Evolutionary conservation across 64 coral and sea anemone genomes (phyloP), one percentile per base, ranked within the genome.

Genomic region (Acropora tenuis): DNA sequence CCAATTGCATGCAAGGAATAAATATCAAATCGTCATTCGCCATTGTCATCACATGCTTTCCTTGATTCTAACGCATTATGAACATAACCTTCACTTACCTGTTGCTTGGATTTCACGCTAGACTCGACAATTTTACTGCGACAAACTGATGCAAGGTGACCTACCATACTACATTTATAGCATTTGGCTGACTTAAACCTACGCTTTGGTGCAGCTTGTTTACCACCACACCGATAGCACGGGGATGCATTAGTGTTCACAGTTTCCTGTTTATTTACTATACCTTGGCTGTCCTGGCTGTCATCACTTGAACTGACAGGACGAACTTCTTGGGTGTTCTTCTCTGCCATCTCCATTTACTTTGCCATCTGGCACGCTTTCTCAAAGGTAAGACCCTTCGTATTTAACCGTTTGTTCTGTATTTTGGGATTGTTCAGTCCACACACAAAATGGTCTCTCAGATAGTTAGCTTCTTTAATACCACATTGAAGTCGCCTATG

Each of bases 321-420:
- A 55, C 50, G 50, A 55, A 55, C 3, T 8, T 55, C 50, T n/a
- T n/a, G n/a, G n/a, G n/a, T n/a, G n/a, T n/a, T n/a, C n/a, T n/a
- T n/a, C n/a, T n/a, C n/a, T n/a, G 50, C 3, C 50, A 55, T 55
- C 50, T 55, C 50, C 50, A 55, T 55, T 55, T 3, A 55, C 50
- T 55, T 55, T 55, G 50, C 50, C 3, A 55, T 55, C 50, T 55
- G 50, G 50, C 50, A 55, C 3, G 50, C 50, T n/a, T n/a, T n/a
- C n/a, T n/a, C n/a, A n/a, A n/a, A n/a, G n/a, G n/a, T n/a, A n/a
- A n/a, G n/a, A n/a, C 79, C 77, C 50, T 88, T 65, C 15, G 84
- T 93, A 63, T 93, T 93, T 44, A 93, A 50, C 30, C 88, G 78
- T 43, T 93, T 93, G 41, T 88, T 93, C n/a, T 88, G 77, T 9